Base-by-base conservation (phyloP, 2,888 invertebrate species). In the Idaea biselata region DNA sequence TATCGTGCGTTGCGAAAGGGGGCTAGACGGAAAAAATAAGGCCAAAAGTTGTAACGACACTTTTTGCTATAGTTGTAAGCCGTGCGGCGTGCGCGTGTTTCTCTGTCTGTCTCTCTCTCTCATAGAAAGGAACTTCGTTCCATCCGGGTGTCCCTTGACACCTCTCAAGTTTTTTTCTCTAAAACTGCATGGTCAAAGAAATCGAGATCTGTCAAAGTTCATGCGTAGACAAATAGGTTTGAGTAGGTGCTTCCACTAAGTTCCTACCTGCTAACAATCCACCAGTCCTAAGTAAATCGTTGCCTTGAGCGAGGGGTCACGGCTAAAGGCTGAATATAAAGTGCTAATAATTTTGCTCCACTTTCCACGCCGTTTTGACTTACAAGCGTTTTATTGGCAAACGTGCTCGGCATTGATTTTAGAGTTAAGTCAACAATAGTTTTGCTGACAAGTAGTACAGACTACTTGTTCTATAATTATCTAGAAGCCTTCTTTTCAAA, bases 251-350 rank as follows among this genome's bases (percentile, higher is more conserved):
- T 1, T 44, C 14, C 14, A 14, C 44, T 3, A 44, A 44, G 14
- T 44, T 14, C 44, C 44, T 44, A 44, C 44, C 14, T 14, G 44
- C 44, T 44, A 44, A 14, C 44, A 25, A 25, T 44, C 14, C 44
- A 14, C 14, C 14, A 8, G 44, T 44, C 44, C 44, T 44, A 44
- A 44, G 44, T 44, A 44, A 44, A 44, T 44, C 44, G 44, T 44
- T 70, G 73, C 86, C 86, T 86, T 84, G 82, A 82, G 76, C 67
- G 76, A 68, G 64, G 69, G 84, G 84, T 86, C 86, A 86, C 71
- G 84, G 86, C 58, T 60, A 54, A 67, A 63, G 53, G 44, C 66
- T 68, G 63, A 66, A 65, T 64, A 67, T 61, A 66, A 44, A 63
- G 66, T 66, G 62, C 62, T 67, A 63, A 60, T 65, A 68, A 58